phyloP scores from a whole-genome alignment of 2,888 invertebrate species.

The Hesperia comma region DNA sequence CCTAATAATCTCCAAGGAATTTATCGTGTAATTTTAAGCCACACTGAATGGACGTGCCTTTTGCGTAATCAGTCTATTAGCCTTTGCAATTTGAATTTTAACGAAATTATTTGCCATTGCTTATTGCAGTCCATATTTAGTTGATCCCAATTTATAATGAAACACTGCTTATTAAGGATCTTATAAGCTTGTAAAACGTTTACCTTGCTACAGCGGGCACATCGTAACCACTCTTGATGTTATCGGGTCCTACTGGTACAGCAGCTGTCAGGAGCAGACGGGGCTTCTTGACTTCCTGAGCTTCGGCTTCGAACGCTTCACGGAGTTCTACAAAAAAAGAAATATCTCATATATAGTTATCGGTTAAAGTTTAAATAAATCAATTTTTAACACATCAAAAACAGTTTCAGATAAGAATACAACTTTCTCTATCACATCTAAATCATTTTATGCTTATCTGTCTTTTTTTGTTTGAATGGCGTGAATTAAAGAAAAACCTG shows the following conservation, averaged over 20 bases:
- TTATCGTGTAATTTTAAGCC: neutral
- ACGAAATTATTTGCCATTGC: too few species aligned
- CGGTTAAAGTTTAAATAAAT: neutral
- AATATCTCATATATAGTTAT: neutral
- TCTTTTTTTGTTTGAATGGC: neutral
- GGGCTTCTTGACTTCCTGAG: slow-evolving; percentile 93
- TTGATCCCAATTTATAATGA: too few species aligned
- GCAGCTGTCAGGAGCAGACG: slow-evolving; percentile 94
- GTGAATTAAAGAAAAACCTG: slow-evolving; percentile 7
- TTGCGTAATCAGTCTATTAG: too few species aligned
- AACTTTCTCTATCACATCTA: neutral
- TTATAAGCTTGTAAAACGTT: neutral
- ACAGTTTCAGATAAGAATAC: neutral
- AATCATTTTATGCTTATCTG: neutral
- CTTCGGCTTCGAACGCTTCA: slow-evolving; percentile 97
- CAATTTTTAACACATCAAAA: neutral
- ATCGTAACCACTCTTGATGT: slow-evolving; percentile 95
- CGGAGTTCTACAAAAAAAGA: slow-evolving; percentile 87
- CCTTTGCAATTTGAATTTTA: too few species aligned
- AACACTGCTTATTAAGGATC: too few species aligned
- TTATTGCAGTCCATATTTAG: too few species aligned
- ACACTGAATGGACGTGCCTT: too few species aligned
- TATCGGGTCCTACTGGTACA: slow-evolving; percentile 96
- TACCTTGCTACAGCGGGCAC: slow-evolving; percentile 95
- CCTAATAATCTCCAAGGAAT: neutral